Evolutionary conservation across 2,797 vertebrate genomes (phyloP), one percentile per base, ranked within the genome.

Genomic region (Pelochelys cantorii): DNA sequence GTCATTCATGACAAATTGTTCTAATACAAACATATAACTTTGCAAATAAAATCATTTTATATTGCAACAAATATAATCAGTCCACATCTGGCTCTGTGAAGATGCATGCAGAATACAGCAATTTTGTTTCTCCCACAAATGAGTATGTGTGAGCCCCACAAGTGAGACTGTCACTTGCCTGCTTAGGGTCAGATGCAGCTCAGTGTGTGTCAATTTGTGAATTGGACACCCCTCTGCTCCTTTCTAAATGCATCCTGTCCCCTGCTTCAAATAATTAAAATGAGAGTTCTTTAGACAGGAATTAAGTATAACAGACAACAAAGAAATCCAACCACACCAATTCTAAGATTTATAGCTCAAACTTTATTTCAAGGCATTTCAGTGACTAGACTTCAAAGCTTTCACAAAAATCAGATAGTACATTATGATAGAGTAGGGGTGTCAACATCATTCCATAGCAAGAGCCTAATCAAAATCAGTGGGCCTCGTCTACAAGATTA

Each of bases 351-450:
- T 86, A 82, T 13, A 25, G 53, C 23, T 86, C 85, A 92, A 27
- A 85, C 84, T 90, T 96, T 96, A 95, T 96, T 90, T 12, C 83
- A 84, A 95, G 84, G 90, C 90, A 95, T 93, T 93, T 95, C 91
- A 91, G 84, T 59, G 86, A 90, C 90, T 56, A 74, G 74, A 83
- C 74, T 82, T 80, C 54, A 20, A 74, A 68, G 83, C 20, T 83
- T 60, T 23, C 75, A 4, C 65, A 11, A 13, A 83, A 82, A 48
- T 84, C 48, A 27, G 9, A 62, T 1, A 59, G 34, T 5, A 55
- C 27, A 5, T 7, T 83, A 79, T 2, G n/a, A 34, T 55, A 42
- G 57, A 53, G 56, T 79, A 1, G 14, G 15, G 60, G 3, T 81
- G n/a, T 34, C 77, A 1, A 1, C 20, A 53, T 23, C 56, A 4